These are phyloP conservation scores for Rhagonycha fulva DNA, from an alignment of 2,888 invertebrate genomes.

Conservation along the genomic window DNA sequence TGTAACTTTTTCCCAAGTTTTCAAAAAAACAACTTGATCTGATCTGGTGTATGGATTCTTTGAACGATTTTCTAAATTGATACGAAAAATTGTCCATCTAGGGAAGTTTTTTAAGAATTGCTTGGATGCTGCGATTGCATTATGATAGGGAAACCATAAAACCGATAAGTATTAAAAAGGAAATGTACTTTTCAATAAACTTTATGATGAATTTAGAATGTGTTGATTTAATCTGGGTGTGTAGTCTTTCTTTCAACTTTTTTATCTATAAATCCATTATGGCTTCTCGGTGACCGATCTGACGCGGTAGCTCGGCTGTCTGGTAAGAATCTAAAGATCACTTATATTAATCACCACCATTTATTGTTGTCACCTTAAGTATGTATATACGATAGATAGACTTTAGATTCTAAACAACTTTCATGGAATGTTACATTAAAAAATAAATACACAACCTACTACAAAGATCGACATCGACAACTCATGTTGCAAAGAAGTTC, in stretches of 20 bases:
- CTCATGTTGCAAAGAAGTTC: neutral
- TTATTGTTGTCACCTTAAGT: slow-evolving; percentile 24
- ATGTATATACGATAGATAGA: slow-evolving; percentile 18
- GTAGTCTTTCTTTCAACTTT: neutral
- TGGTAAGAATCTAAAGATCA: slow-evolving; percentile 24
- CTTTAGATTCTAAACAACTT: slow-evolving; percentile 20
- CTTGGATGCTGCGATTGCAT: neutral
- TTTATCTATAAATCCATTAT: slow-evolving; percentile 16
- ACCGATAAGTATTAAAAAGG: neutral
- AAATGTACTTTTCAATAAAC: neutral
- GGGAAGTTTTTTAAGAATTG: neutral
- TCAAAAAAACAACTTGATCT: neutral
- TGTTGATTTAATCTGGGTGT: neutral
- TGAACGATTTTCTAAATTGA: neutral
- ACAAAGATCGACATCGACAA: slow-evolving; percentile 6
- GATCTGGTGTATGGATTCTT: neutral
- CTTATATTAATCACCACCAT: slow-evolving; percentile 28
- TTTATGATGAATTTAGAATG: neutral
- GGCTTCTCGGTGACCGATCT: slow-evolving; percentile 16
- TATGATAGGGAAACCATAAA: neutral
- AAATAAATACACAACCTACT: slow-evolving; percentile 11
- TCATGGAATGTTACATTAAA: slow-evolving; percentile 12
- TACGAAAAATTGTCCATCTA: neutral
- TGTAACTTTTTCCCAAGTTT: neutral
- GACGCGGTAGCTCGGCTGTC: slow-evolving; percentile 26